phyloP scores from a whole-genome alignment of 2,113 vertebrate genomes.

The Balaenoptera acutorostrata region DNA sequence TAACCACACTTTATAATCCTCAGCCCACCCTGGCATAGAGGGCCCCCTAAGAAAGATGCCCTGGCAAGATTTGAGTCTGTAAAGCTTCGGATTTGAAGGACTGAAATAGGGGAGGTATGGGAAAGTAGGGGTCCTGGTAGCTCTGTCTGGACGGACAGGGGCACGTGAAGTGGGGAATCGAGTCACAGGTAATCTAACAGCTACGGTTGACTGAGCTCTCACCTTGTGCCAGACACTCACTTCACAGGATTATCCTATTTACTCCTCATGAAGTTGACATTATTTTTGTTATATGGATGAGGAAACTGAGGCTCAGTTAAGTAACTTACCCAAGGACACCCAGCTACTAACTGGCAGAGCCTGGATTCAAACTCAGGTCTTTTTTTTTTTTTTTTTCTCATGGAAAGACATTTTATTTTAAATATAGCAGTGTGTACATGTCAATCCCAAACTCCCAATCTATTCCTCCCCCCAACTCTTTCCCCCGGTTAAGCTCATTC shows the following conservation, averaged over 20 bases:
- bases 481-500: background rate
- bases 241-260: background rate
- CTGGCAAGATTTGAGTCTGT: background rate
- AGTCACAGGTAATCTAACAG: accelerated
- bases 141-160: background rate
- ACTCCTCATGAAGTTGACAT: accelerated
- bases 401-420: background rate
- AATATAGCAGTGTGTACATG: background rate
- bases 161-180: background rate
- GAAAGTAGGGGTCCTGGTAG: background rate
- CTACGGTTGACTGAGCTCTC: background rate
- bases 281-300: background rate
- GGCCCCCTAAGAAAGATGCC: background rate
- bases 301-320: background rate
- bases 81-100: background rate
- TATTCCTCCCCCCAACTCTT: background rate
- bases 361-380: background rate
- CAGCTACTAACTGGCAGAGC: background rate
- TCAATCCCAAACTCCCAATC: background rate
- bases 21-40: slow-evolving; percentile 21
- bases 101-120: background rate
- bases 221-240: accelerated
- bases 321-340: background rate
- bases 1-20: slow-evolving; percentile 71
- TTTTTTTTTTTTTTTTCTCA: background rate